These are phyloP conservation scores for Arctocebus calabarensis DNA, from an alignment of 2,797 vertebrate species.

Conservation along the genomic window DNA sequence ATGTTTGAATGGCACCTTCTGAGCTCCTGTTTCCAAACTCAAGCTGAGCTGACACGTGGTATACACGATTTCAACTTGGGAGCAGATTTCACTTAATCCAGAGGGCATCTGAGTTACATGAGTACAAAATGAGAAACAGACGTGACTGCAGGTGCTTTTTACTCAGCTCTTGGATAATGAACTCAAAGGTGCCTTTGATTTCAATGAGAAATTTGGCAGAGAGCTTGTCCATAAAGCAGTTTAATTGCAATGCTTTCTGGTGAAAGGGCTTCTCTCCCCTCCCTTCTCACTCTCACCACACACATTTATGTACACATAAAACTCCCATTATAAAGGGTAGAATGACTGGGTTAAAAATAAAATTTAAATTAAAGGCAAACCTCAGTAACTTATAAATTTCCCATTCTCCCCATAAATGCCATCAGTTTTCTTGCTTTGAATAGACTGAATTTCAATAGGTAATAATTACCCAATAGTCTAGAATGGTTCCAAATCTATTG, in stretches of 20 bases:
- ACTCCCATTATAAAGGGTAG: slow-evolving; percentile 63
- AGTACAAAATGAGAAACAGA: slow-evolving; percentile 77
- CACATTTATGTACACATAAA: slow-evolving; percentile 68
- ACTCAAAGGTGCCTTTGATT: slow-evolving; percentile 72
- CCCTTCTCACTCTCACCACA: slow-evolving; percentile 43
- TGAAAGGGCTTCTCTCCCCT: slow-evolving; percentile 43
- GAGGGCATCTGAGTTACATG: slow-evolving; percentile 77
- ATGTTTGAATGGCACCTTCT: slow-evolving; percentile 60
- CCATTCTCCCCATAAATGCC: slow-evolving; percentile 36
- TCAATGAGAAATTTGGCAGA: slow-evolving; percentile 68
- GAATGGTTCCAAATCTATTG: slow-evolving; percentile 72
- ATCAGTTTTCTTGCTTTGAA: slow-evolving; percentile 60
- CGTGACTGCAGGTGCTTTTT: slow-evolving; percentile 70
- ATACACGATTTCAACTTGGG: slow-evolving; percentile 29
- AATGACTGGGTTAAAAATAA: slow-evolving; percentile 68
- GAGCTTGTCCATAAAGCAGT: slow-evolving; percentile 66
- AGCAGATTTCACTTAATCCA: slow-evolving; percentile 77
- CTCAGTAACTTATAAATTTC: slow-evolving; percentile 52
- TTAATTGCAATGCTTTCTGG: slow-evolving; percentile 62
- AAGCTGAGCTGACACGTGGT: slow-evolving; percentile 63
- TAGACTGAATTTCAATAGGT: slow-evolving; percentile 40
- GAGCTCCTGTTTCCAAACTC: slow-evolving; percentile 72
- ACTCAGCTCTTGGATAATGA: slow-evolving; percentile 28
- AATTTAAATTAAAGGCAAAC: slow-evolving; percentile 65
- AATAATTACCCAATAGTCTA: slow-evolving; percentile 33